phyloP scores from a whole-genome alignment of 2,113 vertebrate genomes.

The Terrapene triunguis region DNA sequence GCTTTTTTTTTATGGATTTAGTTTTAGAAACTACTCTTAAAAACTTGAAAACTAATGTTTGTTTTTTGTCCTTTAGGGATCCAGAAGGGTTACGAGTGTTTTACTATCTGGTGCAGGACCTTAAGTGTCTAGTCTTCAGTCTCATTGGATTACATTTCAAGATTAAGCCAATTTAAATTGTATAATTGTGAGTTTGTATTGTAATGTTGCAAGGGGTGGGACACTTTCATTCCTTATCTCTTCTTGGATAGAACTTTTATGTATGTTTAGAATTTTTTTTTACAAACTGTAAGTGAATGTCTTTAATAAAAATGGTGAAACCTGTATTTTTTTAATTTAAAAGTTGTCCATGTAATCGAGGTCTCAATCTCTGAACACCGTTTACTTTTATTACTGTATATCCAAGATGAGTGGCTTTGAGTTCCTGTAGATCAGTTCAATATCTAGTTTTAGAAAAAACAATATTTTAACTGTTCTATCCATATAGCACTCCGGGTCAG shows the following conservation, averaged over 20 bases:
- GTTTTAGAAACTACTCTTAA: not conserved
- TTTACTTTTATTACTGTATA: not conserved
- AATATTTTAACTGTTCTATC: not conserved
- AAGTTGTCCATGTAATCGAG: not conserved
- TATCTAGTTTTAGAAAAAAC: not conserved
- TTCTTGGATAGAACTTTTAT: constrained; percentile 66
- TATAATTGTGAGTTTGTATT: constrained; percentile 58
- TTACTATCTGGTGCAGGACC: constrained; percentile 98
- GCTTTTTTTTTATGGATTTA: not conserved
- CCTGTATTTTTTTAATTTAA: constrained; percentile 57
- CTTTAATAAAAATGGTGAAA: constrained; percentile 75
- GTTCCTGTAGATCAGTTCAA: not conserved
- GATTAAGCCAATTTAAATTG: constrained; percentile 96
- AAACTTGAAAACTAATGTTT: not conserved
- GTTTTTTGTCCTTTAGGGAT: constrained; percentile 84
- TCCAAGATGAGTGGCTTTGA: not conserved
- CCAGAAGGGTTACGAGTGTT: constrained; percentile 98
- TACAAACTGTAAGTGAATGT: constrained; percentile 62
- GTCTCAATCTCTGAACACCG: not conserved
- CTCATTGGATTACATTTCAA: constrained; percentile 99
- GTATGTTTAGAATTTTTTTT: constrained; percentile 73
- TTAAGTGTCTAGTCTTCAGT: constrained; percentile 99
- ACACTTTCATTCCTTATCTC: constrained; percentile 42
- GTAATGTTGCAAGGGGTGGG: not conserved
- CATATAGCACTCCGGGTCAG: fast-evolving